A percentile compares a stretch with the other conserved stretches of the same genome.
phyloP scores from a whole-genome alignment of 2,888 invertebrate species.

The Apamea sordens region DNA sequence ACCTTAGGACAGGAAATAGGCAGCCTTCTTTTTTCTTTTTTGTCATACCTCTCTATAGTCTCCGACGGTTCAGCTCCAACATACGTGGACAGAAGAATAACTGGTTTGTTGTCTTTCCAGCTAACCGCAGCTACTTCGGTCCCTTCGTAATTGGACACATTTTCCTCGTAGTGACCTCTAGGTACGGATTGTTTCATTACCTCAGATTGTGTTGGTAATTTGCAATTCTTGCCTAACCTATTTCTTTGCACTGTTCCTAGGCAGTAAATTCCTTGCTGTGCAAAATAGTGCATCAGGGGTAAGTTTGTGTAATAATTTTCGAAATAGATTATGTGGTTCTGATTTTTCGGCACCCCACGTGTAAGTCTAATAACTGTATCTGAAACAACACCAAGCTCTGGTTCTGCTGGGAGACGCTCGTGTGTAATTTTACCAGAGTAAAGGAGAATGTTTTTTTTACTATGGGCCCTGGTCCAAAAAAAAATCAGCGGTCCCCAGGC shows the following conservation, averaged over 20 bases:
- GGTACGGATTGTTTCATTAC: conserved; percentile 36
- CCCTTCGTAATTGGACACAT: conserved; percentile 4
- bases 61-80: conserved; percentile 58
- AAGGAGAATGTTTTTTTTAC: neutral
- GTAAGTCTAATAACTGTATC: conserved; percentile 12
- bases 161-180: conserved; percentile 44
- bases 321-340: conserved; percentile 6
- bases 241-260: conserved; percentile 24
- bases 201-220: conserved; percentile 20
- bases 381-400: no score
- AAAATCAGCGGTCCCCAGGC: no score
- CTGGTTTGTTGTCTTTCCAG: neutral
- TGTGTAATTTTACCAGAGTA: conserved; percentile 1
- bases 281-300: conserved; percentile 3
- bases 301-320: conserved; percentile 7
- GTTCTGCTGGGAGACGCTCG: neutral
- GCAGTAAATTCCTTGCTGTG: conserved; percentile 4
- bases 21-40: conserved; percentile 5
- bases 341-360: conserved; percentile 1
- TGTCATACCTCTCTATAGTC: conserved; percentile 3
- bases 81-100: conserved; percentile 51
- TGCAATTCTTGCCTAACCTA: conserved; percentile 26
- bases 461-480: no score
- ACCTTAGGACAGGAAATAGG: conserved; percentile 5
- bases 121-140: conserved; percentile 3